A percentile compares a stretch with the other conserved stretches of the same genome.
Conservation (phyloP, 2,888 invertebrate genomes). For the Caenorhabditis uteleia region DNA sequence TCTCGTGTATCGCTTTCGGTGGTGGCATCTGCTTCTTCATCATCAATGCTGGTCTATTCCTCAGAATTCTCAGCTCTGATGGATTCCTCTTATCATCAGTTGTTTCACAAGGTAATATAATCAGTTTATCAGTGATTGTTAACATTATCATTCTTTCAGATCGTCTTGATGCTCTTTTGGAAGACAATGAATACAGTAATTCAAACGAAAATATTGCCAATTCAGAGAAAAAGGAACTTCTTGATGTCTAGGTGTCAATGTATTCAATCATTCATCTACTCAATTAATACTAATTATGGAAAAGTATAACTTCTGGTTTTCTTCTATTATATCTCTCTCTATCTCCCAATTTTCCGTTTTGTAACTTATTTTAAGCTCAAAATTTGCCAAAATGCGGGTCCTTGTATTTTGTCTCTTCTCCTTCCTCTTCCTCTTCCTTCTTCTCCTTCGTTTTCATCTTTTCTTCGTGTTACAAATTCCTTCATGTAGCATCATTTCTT, state of each 20-base stretch:
- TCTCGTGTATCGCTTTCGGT: slow-evolving; percentile 39
- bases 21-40: slow-evolving; percentile 42
- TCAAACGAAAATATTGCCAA: slow-evolving; percentile 38
- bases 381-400: too few relatives aligned
- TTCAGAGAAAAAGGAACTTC: slow-evolving; percentile 43
- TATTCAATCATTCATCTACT: too few relatives aligned
- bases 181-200: slow-evolving; percentile 51
- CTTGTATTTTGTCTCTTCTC: too few relatives aligned
- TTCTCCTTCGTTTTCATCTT: too few relatives aligned
- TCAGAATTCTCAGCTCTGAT: slow-evolving; percentile 48
- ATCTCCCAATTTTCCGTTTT: too few relatives aligned
- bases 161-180: slow-evolving; percentile 48
- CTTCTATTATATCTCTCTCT: too few relatives aligned
- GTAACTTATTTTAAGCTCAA: too few relatives aligned
- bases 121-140: background rate
- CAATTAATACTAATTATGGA: too few relatives aligned
- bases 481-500: too few relatives aligned
- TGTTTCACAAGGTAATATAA: slow-evolving; percentile 31
- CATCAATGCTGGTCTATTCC: slow-evolving; percentile 47
- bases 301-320: too few relatives aligned
- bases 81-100: slow-evolving; percentile 44
- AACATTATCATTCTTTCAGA: slow-evolving; percentile 9
- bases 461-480: too few relatives aligned
- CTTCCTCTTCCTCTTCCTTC: too few relatives aligned
- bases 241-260: slow-evolving; percentile 25